Conservation (phyloP, 2,113 vertebrate species). For the Pristiophorus japonicus region DNA sequence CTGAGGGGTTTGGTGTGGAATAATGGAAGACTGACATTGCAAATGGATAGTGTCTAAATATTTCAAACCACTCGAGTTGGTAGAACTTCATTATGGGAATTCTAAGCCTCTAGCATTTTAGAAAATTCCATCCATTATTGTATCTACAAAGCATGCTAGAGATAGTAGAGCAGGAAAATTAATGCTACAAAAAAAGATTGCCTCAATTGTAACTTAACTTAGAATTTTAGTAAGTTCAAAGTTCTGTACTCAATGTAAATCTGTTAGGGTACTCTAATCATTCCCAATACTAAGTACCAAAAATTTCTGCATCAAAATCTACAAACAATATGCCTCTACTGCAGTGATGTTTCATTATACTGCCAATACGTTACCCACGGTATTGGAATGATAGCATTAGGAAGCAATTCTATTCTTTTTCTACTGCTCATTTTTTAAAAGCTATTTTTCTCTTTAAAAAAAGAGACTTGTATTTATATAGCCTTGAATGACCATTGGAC, state of each 20-base stretch:
- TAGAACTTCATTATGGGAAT: background rate
- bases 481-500: no score
- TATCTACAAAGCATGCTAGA: background rate
- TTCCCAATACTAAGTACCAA: background rate
- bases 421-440: background rate
- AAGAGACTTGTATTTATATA: no score
- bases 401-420: background rate
- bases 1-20: background rate
- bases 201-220: background rate
- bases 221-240: background rate
- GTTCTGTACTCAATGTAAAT: no score
- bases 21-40: background rate
- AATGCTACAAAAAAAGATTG: background rate
- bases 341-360: background rate
- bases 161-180: background rate
- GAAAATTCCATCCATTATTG: background rate
- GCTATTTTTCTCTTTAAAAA: no score
- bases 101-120: background rate
- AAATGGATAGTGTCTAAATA: background rate
- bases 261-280: background rate
- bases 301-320: background rate
- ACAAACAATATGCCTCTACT: background rate
- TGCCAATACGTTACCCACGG: no score
- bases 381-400: no score
- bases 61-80: background rate